Evolutionary conservation across 2,888 invertebrate genomes (phyloP).

Genomic region (Drosophila mimica): DNA sequence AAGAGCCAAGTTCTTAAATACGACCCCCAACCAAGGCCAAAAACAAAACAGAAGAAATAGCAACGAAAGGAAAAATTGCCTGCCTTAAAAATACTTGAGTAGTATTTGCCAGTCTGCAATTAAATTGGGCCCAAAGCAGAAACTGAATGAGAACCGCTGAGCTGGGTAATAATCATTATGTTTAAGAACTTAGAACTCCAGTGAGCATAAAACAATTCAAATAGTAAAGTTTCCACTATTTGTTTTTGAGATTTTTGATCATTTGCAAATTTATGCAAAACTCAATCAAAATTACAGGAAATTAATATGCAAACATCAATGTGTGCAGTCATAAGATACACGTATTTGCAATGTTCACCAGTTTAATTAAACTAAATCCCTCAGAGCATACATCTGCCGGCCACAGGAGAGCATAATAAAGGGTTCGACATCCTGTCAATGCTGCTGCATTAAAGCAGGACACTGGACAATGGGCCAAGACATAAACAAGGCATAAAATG

Average conservation of each 20-base stretch:
- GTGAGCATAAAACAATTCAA: not conserved
- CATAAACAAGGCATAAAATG: conserved; percentile 27
- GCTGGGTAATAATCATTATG: conserved; percentile 45
- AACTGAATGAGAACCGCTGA: conserved; percentile 11
- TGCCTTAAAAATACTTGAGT: conserved; percentile 59
- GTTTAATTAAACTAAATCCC: conserved; percentile 72
- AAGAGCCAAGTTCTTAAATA: conserved; percentile 44
- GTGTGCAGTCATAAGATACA: conserved; percentile 24
- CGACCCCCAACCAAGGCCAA: conserved; percentile 7
- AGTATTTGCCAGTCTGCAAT: conserved; percentile 68
- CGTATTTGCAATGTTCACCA: conserved; percentile 29
- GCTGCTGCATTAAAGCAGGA: conserved; percentile 3
- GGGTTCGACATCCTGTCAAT: conserved; percentile 68
- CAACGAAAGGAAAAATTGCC: conserved; percentile 53
- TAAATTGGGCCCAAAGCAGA: conserved; percentile 30
- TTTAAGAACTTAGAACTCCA: not conserved
- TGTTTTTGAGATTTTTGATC: conserved; percentile 4
- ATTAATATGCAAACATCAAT: conserved; percentile 59
- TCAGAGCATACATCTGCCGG: conserved; percentile 8
- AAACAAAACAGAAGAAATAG: conserved; percentile 1
- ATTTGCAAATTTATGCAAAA: conserved; percentile 55
- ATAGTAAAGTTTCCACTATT: not conserved
- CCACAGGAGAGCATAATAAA: conserved; percentile 39
- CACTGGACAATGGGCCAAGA: not conserved
- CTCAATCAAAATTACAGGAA: conserved; percentile 62